These are phyloP conservation scores for Clarias pachynema DNA, from an alignment of 2,797 vertebrate species.

Conservation along the genomic window DNA sequence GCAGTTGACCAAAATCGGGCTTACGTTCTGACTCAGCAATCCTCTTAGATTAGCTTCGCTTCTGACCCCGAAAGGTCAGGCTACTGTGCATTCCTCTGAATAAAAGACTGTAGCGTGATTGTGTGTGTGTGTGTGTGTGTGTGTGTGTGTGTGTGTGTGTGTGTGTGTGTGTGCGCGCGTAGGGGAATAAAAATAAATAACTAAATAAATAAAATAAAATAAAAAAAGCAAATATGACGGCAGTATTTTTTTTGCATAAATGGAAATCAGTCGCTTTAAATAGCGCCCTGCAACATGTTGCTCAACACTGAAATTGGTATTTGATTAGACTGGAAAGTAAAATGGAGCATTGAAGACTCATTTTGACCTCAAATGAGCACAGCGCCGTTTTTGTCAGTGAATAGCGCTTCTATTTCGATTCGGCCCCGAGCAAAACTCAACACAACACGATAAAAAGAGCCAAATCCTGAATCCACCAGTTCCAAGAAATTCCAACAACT, in stretches of 20 bases:
- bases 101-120: conserved; percentile 17
- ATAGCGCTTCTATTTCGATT: conserved; percentile 37
- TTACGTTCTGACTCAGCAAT: conserved; percentile 12
- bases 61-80: conserved; percentile 28
- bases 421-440: conserved; percentile 33
- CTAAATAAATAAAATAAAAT: too few species aligned
- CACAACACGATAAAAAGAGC: conserved; percentile 73
- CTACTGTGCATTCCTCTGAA: conserved; percentile 39
- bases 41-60: conserved; percentile 35
- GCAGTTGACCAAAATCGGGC: conserved; percentile 16
- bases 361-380: conserved; percentile 19
- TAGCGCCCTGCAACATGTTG: not conserved
- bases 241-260: not conserved
- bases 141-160: conserved; percentile 5
- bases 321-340: not conserved
- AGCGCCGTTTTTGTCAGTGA: conserved; percentile 18
- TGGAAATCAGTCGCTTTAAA: not conserved
- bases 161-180: not conserved
- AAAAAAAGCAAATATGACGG: not conserved
- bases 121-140: conserved; percentile 14
- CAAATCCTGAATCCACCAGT: conserved; percentile 72
- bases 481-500: conserved; percentile 81
- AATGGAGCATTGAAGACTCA: not conserved
- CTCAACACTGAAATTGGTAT: not conserved
- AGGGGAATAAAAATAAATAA: too few species aligned